Evolutionary conservation across 2,888 invertebrate species (phyloP), one percentile per base, ranked within the genome.

Genomic region (Drosophila mercatorum): DNA sequence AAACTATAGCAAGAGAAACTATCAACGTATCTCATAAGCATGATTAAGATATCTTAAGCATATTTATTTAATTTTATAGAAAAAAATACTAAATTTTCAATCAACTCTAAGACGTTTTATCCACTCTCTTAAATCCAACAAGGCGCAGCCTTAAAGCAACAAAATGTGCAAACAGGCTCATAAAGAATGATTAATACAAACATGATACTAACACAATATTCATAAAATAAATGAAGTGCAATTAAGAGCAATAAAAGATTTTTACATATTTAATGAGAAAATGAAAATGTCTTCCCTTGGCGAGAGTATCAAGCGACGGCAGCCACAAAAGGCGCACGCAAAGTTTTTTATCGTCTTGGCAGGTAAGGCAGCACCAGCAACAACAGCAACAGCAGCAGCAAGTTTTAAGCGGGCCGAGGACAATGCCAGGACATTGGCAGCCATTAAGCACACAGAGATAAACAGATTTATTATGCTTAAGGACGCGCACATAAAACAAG

Each of bases 381-480:
- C 17, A 17, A 17, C 17, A 17, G 17, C 63, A 81, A 7, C 56
- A 81, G 7, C 55, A 41, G 60, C 63, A 59, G 62, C 63, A 81
- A 68, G 47, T 81, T 78, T 75, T 63, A 75, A 72, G 71, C 76
- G 70, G 57, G 58, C 53, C 55, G 49, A 81, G 88, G 73, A 86
- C 83, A 70, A 61, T 40, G 78, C 43, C 67, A 58, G 71, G 70
- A 75, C 82, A 83, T 75, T 77, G 75, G 74, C 81, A 74, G 78
- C 78, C 63, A 75, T 75, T 72, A 81, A 72, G 75, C 68, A 49
- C 75, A 66, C 72, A 56, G 72, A 86, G 89, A 86, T 86, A 89
- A 86, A 84, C 85, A 88, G 89, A 86, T 86, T 86, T 86, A 86
- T 86, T 88, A 77, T 78, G 75, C 82, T 80, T 75, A 83, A 75